Evolutionary conservation across 2,888 invertebrate genomes (phyloP).

Genomic region (Cetonia aurata): DNA sequence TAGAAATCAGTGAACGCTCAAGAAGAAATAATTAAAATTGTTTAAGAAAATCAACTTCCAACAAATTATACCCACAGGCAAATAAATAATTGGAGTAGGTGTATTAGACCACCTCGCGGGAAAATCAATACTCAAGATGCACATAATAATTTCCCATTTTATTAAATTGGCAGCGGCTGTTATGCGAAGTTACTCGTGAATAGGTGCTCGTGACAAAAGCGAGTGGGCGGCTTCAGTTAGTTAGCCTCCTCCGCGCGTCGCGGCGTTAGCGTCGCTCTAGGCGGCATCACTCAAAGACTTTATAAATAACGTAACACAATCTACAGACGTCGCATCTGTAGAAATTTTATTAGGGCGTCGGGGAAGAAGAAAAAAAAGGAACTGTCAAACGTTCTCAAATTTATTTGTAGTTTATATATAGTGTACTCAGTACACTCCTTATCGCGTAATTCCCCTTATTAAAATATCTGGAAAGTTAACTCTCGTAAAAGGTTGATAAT

Average conservation of each 20-base stretch:
- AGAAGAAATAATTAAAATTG: no score
- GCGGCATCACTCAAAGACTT: constrained; percentile 59
- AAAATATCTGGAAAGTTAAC: no score
- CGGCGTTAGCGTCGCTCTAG: constrained; percentile 53
- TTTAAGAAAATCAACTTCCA: no score
- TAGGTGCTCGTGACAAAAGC: constrained; percentile 48
- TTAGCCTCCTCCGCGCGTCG: constrained; percentile 53
- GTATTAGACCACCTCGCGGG: constrained; percentile 4
- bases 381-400: constrained; percentile 45
- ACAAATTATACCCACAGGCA: no score
- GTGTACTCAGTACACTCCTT: not conserved
- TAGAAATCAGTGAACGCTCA: no score
- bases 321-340: constrained; percentile 63
- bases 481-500: no score
- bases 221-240: constrained; percentile 51
- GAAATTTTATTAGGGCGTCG: constrained; percentile 62
- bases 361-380: constrained; percentile 53
- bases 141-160: constrained; percentile 40
- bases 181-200: constrained; percentile 44
- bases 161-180: constrained; percentile 44
- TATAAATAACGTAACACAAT: constrained; percentile 65
- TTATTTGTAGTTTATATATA: constrained; percentile 21
- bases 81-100: constrained; percentile 6
- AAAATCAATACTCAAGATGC: constrained; percentile 22
- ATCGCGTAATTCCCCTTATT: no score